phyloP scores from a whole-genome alignment of 1,140 invertebrate species.

The Drosophila triauraria region DNA sequence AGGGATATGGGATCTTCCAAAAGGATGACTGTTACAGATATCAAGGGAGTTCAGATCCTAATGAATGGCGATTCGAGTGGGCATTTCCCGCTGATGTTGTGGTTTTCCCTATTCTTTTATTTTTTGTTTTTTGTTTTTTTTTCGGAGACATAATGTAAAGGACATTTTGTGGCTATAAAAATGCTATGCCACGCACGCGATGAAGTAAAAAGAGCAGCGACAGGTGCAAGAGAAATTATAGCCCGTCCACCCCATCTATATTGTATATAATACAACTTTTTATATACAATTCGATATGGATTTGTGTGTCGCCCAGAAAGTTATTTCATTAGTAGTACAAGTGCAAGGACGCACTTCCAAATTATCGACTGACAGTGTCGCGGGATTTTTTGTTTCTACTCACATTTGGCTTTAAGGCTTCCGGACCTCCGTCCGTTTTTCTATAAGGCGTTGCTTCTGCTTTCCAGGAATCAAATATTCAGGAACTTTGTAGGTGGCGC shows the following conservation, averaged over 20 bases:
- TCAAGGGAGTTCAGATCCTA: background rate
- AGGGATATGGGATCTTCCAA: background rate
- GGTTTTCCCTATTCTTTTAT: conserved; percentile 22
- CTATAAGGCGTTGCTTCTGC: conserved; percentile 2
- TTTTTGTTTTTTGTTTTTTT: conserved; percentile 25
- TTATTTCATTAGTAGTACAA: conserved; percentile 35
- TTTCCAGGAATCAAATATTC: conserved; percentile 8
- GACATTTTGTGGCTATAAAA: conserved; percentile 79
- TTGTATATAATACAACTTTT: conserved; percentile 19
- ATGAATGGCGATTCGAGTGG: conserved; percentile 1
- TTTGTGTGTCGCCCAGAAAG: conserved; percentile 28
- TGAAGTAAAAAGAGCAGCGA: conserved; percentile 59
- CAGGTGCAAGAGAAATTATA: conserved; percentile 62
- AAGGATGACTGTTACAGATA: background rate
- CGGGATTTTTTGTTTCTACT: conserved; percentile 21
- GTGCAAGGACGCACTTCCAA: conserved; percentile 46
- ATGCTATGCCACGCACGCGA: conserved; percentile 74
- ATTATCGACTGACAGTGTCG: conserved; percentile 27
- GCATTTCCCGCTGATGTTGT: conserved; percentile 32
- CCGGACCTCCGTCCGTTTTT: background rate
- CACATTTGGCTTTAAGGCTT: conserved; percentile 27
- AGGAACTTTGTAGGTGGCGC: background rate
- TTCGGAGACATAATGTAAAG: conserved; percentile 63
- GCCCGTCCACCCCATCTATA: conserved; percentile 7
- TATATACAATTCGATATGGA: conserved; percentile 19